phyloP scores from a whole-genome alignment of 2,797 vertebrate genomes.

The Paguma larvata region DNA sequence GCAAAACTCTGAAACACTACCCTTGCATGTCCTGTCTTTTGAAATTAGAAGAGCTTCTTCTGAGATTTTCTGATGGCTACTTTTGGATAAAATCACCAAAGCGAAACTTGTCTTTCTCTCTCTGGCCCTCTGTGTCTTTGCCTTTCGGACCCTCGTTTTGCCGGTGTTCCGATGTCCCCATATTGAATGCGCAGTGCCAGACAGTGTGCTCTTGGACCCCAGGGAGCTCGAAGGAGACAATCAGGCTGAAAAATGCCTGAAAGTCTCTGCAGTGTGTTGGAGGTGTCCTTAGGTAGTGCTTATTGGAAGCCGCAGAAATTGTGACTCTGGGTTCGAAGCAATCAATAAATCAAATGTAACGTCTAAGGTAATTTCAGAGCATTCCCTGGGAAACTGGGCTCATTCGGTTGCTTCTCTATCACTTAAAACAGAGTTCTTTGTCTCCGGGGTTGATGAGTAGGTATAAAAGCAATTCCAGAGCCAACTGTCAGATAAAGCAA shows the following conservation, averaged over 20 bases:
- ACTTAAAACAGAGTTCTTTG: conserved; percentile 85
- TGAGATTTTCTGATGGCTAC: neutral
- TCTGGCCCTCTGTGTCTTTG: neutral
- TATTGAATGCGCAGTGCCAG: neutral
- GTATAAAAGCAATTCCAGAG: conserved; percentile 84
- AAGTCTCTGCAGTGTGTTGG: conserved; percentile 17
- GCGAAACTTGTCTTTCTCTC: neutral
- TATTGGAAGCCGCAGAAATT: conserved; percentile 75
- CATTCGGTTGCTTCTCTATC: conserved; percentile 73
- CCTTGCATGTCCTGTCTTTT: neutral
- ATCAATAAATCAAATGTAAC: conserved; percentile 86
- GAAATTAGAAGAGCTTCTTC: neutral
- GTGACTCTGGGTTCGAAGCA: conserved; percentile 81
- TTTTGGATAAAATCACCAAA: neutral
- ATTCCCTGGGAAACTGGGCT: conserved; percentile 79
- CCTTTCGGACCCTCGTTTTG: neutral
- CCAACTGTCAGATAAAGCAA: conserved; percentile 85
- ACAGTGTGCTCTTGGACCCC: neutral
- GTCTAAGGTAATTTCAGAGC: conserved; percentile 79
- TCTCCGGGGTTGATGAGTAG: conserved; percentile 83
- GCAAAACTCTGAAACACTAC: neutral
- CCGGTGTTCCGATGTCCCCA: neutral
- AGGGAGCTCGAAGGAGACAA: neutral
- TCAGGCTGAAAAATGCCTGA: conserved; percentile 7
- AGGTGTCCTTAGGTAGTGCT: conserved; percentile 68